Evolutionary conservation across 2,888 invertebrate genomes (phyloP), one percentile per base, ranked within the genome.

Genomic region (Timema podura): DNA sequence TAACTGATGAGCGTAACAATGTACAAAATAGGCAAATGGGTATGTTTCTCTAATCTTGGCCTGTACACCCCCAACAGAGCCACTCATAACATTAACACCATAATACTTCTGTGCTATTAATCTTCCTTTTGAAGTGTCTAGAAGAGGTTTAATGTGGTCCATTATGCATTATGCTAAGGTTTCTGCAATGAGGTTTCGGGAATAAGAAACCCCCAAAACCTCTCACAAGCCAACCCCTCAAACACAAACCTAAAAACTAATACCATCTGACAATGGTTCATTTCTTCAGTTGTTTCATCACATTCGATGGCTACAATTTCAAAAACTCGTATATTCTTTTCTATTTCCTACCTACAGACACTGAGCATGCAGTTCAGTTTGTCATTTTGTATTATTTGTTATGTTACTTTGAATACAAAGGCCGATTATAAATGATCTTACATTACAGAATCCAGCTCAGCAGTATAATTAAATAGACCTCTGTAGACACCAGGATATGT

Each of bases 201-300:
- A 8, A 11, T 10, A 54, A 54, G 16, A 54, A 54, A 13, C 1
- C 54, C 54, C 54, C n/a, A 54, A 54, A 54, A 54, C 54, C 54
- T 54, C 16, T 54, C 54, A 13, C n/a, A 54, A 54, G 16, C 54
- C n/a, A 13, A 54, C 54, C 54, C 54, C 11, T 54, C 54, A 54
- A 30, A 30, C 30, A 30, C 30, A 30, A 2, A 30, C 30, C 54
- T 54, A 54, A 54, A 54, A 10, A 54, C 54, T 8, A 54, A 54
- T 54, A 54, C 54, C 13, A 54, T n/a, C 13, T 54, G 54, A 54
- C 54, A 54, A 54, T 54, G 54, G 16, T 54, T 54, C 13, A 2
- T 54, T 16, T 5, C 54, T 2, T 54, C 54, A 54, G 13, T 54
- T 54, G 54, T 54, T 7, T 54, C 54, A 13, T 54, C 54, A 11